Evolutionary conservation across 2,797 vertebrate genomes (phyloP).

Genomic region (Lepus oiostolus): DNA sequence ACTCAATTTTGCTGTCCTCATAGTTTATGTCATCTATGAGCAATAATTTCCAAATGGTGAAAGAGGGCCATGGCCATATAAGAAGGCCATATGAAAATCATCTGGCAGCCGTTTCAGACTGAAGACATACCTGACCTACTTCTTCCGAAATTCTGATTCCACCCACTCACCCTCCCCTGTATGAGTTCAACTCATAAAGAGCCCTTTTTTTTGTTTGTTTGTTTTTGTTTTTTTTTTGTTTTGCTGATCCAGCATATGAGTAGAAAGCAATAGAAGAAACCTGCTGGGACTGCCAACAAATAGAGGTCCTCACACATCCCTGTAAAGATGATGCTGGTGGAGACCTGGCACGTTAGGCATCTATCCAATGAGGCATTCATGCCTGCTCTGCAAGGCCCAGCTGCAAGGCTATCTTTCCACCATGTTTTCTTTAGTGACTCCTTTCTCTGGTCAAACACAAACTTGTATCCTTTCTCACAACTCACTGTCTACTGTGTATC

Average conservation of each 20-base stretch:
- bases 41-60: slow-evolving; percentile 11
- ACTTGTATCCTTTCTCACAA: background rate
- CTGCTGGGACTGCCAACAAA: background rate
- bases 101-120: background rate
- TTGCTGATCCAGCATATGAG: background rate
- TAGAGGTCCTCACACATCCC: background rate
- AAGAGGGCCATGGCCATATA: background rate
- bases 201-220: no score
- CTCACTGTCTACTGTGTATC: background rate
- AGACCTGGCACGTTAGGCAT: background rate
- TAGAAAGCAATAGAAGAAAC: background rate
- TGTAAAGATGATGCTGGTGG: background rate
- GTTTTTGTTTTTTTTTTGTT: background rate
- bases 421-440: background rate
- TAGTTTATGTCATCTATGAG: background rate
- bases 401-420: background rate
- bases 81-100: background rate
- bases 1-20: slow-evolving; percentile 27
- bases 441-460: background rate
- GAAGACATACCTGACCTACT: background rate
- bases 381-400: background rate
- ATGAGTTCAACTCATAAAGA: background rate
- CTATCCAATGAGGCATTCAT: background rate
- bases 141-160: background rate
- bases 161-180: background rate